phyloP scores from a whole-genome alignment of 37 sponge, comb jelly and placozoan genomes.

The Petrosia ficiformis region DNA sequence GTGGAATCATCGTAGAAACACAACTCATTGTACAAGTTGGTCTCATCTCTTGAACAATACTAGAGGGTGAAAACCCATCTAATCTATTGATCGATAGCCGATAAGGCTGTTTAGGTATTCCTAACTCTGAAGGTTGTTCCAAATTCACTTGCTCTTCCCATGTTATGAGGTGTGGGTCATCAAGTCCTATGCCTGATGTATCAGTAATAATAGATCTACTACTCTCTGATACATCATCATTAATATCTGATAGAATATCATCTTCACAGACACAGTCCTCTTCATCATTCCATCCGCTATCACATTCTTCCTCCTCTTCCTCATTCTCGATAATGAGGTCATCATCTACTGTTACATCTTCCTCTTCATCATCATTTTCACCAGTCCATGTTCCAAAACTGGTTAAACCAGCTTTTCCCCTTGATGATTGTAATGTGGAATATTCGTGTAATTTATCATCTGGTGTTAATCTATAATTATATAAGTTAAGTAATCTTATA shows the following conservation, averaged over 20 bases:
- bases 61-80: not conserved
- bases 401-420: too few species aligned
- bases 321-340: slow-evolving; percentile 1
- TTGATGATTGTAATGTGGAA: too few species aligned
- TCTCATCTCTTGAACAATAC: not conserved
- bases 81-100: not conserved
- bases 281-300: not conserved
- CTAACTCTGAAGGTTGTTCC: not conserved
- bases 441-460: too few species aligned
- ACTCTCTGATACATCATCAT: not conserved
- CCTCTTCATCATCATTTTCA: too few species aligned
- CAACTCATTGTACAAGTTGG: not conserved
- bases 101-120: not conserved
- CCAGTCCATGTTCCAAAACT: too few species aligned
- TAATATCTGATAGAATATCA: not conserved
- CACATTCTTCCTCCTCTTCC: slow-evolving; percentile 7
- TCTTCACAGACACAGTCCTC: too few species aligned
- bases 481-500: too few species aligned
- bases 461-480: too few species aligned
- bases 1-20: not conserved
- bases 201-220: too few species aligned
- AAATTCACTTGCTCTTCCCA: too few species aligned
- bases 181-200: not conserved
- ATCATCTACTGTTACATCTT: not conserved
- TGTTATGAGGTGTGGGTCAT: not conserved